A percentile compares a stretch with the other conserved stretches of the same genome.
phyloP scores from a whole-genome alignment of 2,797 vertebrate genomes.

The Myotis planiceps region DNA sequence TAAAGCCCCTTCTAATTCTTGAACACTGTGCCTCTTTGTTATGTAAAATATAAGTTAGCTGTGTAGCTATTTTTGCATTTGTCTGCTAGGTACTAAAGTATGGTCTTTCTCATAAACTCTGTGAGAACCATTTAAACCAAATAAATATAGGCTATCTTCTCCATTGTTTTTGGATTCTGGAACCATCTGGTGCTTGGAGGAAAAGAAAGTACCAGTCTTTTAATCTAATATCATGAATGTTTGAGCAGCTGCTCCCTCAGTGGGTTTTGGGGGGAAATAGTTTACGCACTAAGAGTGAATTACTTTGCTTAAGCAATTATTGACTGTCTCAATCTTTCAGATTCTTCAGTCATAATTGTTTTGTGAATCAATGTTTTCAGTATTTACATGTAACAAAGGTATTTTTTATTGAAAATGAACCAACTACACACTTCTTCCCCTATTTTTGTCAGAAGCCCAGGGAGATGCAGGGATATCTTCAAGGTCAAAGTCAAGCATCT shows the following conservation, averaged over 20 bases:
- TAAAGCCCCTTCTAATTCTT: not conserved
- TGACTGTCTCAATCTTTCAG: conserved; percentile 59
- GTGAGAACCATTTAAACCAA: conserved; percentile 39
- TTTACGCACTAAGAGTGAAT: conserved; percentile 55
- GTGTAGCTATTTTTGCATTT: conserved; percentile 28
- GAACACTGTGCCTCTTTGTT: not conserved
- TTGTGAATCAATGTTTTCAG: conserved; percentile 47
- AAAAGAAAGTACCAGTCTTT: conserved; percentile 35
- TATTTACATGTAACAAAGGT: conserved; percentile 19
- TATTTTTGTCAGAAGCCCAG: conserved; percentile 37
- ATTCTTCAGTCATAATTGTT: conserved; percentile 44
- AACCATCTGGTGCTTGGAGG: conserved; percentile 43
- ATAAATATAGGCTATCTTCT: conserved; percentile 54
- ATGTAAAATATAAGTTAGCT: not conserved
- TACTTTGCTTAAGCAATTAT: conserved; percentile 47
- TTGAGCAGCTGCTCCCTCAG: conserved; percentile 55
- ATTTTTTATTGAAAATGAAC: conserved; percentile 40
- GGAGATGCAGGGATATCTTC: not conserved
- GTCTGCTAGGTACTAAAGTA: conserved; percentile 29
- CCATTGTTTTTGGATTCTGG: conserved; percentile 54
- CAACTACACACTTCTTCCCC: not conserved
- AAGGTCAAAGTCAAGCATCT: not conserved
- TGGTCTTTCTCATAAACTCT: not conserved
- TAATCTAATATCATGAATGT: conserved; percentile 38
- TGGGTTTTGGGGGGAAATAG: conserved; percentile 29